Percentiles rank a stretch among this genome's conserved stretches.
Conservation (phyloP, 1,140 invertebrate genomes). For the Tetramorium simillimum region DNA sequence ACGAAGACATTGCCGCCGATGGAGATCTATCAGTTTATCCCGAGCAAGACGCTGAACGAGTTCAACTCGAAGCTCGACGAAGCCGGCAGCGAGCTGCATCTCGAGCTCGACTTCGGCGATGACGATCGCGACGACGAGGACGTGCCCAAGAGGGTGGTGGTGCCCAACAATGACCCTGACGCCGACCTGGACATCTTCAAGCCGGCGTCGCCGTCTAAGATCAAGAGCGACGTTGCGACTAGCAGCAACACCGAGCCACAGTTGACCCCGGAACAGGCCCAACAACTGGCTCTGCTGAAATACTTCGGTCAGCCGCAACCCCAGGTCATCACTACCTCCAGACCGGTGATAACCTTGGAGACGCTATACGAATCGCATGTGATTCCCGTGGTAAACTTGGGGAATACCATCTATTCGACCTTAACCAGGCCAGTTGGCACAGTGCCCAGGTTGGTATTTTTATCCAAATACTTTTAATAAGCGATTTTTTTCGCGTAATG, state of each 20-base stretch:
- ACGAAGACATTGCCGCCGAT: slow-evolving; percentile 95
- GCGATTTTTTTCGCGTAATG: not conserved
- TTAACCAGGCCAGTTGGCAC: slow-evolving; percentile 91
- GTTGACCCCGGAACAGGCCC: slow-evolving; percentile 90
- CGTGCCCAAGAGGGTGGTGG: slow-evolving; percentile 86
- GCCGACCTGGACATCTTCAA: slow-evolving; percentile 88
- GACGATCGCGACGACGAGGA: slow-evolving; percentile 91
- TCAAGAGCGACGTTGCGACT: slow-evolving; percentile 78
- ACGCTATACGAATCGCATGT: slow-evolving; percentile 93
- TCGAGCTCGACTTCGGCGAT: slow-evolving; percentile 94
- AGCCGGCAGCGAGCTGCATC: slow-evolving; percentile 94
- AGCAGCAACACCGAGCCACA: slow-evolving; percentile 80
- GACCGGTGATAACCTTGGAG: slow-evolving; percentile 90
- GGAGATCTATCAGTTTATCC: slow-evolving; percentile 94
- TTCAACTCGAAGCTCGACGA: slow-evolving; percentile 94
- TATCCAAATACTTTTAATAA: not conserved
- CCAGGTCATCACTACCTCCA: slow-evolving; percentile 91
- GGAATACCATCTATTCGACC: slow-evolving; percentile 91
- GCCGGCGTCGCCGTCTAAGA: slow-evolving; percentile 85
- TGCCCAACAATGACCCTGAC: slow-evolving; percentile 88
- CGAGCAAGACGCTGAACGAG: slow-evolving; percentile 94
- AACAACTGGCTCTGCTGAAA: slow-evolving; percentile 90
- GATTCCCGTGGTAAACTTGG: slow-evolving; percentile 89
- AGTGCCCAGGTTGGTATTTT: slow-evolving; percentile 82
- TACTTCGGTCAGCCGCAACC: slow-evolving; percentile 90